Conservation (phyloP, 2,113 vertebrate species). For the Notechis scutatus region DNA sequence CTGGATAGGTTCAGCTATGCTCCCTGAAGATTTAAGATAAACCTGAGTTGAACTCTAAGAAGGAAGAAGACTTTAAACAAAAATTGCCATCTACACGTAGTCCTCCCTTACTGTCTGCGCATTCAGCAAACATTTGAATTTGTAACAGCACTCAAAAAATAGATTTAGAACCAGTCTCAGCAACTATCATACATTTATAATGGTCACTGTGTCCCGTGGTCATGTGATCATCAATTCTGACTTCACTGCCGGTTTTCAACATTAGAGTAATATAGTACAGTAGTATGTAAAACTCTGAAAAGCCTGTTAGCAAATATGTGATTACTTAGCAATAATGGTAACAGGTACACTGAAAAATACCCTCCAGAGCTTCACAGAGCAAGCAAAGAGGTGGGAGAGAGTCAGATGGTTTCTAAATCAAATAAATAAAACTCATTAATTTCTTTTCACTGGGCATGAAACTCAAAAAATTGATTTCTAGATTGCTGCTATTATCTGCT, state of each 20-base stretch:
- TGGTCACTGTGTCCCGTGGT: not conserved
- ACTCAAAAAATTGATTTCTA: not conserved
- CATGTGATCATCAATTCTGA: not conserved
- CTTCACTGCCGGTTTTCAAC: not conserved
- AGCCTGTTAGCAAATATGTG: not conserved
- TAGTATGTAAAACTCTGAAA: not conserved
- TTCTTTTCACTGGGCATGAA: not conserved
- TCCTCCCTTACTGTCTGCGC: not conserved
- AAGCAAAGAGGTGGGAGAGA: not conserved
- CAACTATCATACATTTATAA: not conserved
- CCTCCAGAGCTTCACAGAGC: not conserved
- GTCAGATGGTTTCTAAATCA: not conserved
- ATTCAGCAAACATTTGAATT: not conserved
- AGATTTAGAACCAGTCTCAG: not conserved
- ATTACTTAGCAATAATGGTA: no score
- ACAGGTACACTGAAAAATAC: not conserved
- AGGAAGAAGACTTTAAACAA: not conserved
- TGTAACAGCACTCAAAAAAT: not conserved
- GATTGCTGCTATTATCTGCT: not conserved
- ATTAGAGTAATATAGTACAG: no score
- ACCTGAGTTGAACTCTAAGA: slow-evolving; percentile 12
- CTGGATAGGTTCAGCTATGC: slow-evolving; percentile 74
- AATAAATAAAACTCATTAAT: not conserved
- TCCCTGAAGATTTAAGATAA: slow-evolving; percentile 58
- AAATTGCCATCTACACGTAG: not conserved